Conservation (phyloP, 2,113 vertebrate species). For the Euleptes europaea region DNA sequence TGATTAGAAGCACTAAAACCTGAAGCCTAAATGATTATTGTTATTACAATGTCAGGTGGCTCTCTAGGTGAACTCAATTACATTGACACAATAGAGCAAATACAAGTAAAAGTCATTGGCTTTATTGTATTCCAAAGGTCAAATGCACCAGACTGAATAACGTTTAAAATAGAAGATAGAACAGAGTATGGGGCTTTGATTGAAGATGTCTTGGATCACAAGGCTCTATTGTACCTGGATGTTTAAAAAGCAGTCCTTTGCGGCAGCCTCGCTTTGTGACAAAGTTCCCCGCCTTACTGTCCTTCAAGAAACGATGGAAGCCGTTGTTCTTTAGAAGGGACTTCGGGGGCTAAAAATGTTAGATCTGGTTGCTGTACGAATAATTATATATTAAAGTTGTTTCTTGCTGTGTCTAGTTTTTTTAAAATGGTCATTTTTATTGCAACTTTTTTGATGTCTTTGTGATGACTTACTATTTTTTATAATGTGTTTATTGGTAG, state of each 20-base stretch:
- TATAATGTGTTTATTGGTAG: too few relatives aligned
- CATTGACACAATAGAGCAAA: constrained; percentile 64
- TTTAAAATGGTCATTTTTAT: too few relatives aligned
- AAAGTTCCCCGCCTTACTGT: constrained; percentile 22
- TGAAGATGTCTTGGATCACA: constrained; percentile 63
- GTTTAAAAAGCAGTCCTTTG: constrained; percentile 56
- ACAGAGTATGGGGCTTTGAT: constrained; percentile 68
- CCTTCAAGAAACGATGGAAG: too few relatives aligned
- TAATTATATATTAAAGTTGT: background rate
- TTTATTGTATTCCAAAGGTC: constrained; percentile 79
- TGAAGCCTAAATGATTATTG: constrained; percentile 43
- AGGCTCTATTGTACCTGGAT: constrained; percentile 63
- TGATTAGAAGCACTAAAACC: background rate
- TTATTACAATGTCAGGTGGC: constrained; percentile 55
- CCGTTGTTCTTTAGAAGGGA: too few relatives aligned
- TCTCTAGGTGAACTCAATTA: constrained; percentile 65
- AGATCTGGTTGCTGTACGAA: background rate
- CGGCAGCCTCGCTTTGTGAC: constrained; percentile 47
- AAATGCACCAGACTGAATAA: constrained; percentile 66
- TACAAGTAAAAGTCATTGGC: constrained; percentile 75
- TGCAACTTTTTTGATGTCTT: too few relatives aligned
- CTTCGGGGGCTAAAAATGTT: too few relatives aligned
- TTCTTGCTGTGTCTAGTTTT: too few relatives aligned
- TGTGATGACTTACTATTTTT: too few relatives aligned
- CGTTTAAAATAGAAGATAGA: constrained; percentile 77